A percentile compares a stretch with the other conserved stretches of the same genome.
phyloP scores from a whole-genome alignment of 2,113 vertebrate genomes.

The Toxotes jaculatrix region DNA sequence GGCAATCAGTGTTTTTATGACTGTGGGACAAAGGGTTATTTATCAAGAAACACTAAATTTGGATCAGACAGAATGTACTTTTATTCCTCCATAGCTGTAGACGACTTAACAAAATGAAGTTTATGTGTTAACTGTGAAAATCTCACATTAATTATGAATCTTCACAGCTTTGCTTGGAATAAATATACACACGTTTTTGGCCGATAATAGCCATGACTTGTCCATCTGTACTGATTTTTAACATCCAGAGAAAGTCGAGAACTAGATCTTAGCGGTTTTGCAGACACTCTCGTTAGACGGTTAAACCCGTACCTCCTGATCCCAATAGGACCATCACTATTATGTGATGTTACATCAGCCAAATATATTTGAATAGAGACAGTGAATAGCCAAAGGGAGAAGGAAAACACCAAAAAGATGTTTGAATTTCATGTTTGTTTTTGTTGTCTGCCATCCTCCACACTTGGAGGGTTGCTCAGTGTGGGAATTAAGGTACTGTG shows the following conservation, averaged over 20 bases:
- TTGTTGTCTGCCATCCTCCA: slow-evolving; percentile 45
- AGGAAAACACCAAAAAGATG: slow-evolving; percentile 33
- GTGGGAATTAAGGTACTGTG: slow-evolving; percentile 47
- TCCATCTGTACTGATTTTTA: slow-evolving; percentile 77
- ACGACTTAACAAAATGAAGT: slow-evolving; percentile 65
- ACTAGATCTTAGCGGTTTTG: slow-evolving; percentile 60
- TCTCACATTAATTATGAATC: slow-evolving; percentile 80
- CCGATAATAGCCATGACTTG: slow-evolving; percentile 62
- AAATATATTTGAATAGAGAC: slow-evolving; percentile 28
- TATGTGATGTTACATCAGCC: slow-evolving; percentile 40
- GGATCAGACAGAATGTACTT: slow-evolving; percentile 63
- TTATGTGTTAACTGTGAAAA: slow-evolving; percentile 76
- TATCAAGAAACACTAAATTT: slow-evolving; percentile 55
- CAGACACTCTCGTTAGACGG: slow-evolving; percentile 46
- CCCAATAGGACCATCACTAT: slow-evolving; percentile 49
- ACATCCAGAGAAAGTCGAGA: slow-evolving; percentile 71
- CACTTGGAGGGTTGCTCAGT: slow-evolving; percentile 23
- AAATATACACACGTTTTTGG: slow-evolving; percentile 73
- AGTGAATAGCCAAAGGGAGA: slow-evolving; percentile 34
- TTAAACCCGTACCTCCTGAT: slow-evolving; percentile 56
- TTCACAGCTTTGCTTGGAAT: slow-evolving; percentile 78
- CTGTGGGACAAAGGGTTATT: slow-evolving; percentile 64
- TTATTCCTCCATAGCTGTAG: slow-evolving; percentile 57
- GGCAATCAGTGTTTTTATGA: slow-evolving; percentile 38
- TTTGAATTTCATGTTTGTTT: slow-evolving; percentile 52